Conservation (phyloP, 2,888 invertebrate genomes). For the Caradrina kadenii region DNA sequence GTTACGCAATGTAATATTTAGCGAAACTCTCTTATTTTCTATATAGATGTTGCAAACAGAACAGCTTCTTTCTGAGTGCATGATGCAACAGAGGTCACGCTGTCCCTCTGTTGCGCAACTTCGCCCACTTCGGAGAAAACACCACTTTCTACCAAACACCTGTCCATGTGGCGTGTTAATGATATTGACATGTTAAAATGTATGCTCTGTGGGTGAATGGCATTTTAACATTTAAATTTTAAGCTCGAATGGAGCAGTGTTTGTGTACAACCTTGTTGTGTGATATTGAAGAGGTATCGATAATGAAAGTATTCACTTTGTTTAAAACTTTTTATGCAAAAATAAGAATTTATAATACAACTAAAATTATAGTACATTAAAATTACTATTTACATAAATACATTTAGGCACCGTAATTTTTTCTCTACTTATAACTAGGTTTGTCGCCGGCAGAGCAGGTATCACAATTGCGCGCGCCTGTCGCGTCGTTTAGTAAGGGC, state of each 20-base stretch:
- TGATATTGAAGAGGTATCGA: constrained; percentile 10
- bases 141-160: constrained; percentile 85
- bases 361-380: constrained; percentile 88
- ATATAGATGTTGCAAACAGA: constrained; percentile 84
- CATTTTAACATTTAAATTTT: constrained; percentile 56
- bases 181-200: constrained; percentile 69
- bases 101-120: constrained; percentile 79
- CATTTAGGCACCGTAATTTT: constrained; percentile 91
- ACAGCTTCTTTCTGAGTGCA: constrained; percentile 79
- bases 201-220: constrained; percentile 52
- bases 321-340: constrained; percentile 86
- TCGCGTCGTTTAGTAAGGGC: constrained; percentile 91
- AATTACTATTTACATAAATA: constrained; percentile 91
- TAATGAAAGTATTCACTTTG: constrained; percentile 53
- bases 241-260: constrained; percentile 36
- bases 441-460: constrained; percentile 89
- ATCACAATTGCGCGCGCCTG: constrained; percentile 85
- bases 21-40: constrained; percentile 85
- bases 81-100: constrained; percentile 87
- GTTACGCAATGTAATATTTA: constrained; percentile 85
- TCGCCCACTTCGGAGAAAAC: constrained; percentile 81
- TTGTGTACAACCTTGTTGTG: constrained; percentile 38
- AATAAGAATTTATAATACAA: constrained; percentile 88
- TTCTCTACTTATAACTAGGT: constrained; percentile 89
- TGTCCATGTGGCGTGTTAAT: constrained; percentile 73